Evolutionary conservation across 2,888 invertebrate species (phyloP), one percentile per base, ranked within the genome.

Genomic region (Ochlodes sylvanus): DNA sequence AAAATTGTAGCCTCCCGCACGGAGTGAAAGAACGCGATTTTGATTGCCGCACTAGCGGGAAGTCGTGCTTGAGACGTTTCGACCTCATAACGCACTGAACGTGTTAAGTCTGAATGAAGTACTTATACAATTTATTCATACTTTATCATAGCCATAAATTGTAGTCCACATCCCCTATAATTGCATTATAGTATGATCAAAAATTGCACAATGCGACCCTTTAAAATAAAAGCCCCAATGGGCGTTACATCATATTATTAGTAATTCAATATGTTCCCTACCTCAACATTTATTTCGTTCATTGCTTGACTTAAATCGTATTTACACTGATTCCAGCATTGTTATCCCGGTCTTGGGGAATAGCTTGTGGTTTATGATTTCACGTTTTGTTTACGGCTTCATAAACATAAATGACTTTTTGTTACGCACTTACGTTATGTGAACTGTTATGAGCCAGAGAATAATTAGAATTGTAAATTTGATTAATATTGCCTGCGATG

Each of bases 241-340:
- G 72, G 69, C 72, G 69, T 72, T 69, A 69, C 69, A 64, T 72
- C 68, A 60, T 63, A 71, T 72, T 74, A 75, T 77, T 73, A 73
- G 79, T 80, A 82, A 83, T 82, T 80, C 70, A 75, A 81, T 80
- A 78, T 78, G 69, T 73, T 72, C 74, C 77, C 77, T 69, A 67
- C 63, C 69, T 72, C 57, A 60, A 70, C 75, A 71, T 79, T 79
- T 79, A 78, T 77, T 76, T 74, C 70, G 69, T 75, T 74, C 75
- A 78, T 80, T 77, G 68, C 71, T 71, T 72, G 75, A 76, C 63
- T 76, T 76, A 81, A 81, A 82, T 81, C 76, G 76, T 78, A 79
- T 82, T 81, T 78, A 76, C 74, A 73, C 74, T 80, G 79, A 82
- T 82, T 80, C 77, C 74, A 72, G 76, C 74, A 80, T 82, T 82